Evolutionary conservation across 2,888 invertebrate genomes (phyloP).

Genomic region (Gonocerus acuteangulatus): DNA sequence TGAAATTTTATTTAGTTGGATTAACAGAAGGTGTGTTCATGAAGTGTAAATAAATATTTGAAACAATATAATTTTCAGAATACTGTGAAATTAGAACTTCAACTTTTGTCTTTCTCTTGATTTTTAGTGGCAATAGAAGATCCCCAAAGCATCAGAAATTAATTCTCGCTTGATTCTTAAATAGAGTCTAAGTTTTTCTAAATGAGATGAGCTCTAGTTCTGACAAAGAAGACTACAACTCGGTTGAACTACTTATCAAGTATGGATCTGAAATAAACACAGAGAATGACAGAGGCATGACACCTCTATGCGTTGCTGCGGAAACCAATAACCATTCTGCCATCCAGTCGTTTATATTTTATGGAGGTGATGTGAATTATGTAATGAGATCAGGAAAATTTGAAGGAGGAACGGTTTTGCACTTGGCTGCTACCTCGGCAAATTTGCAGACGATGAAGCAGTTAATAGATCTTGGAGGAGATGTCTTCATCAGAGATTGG

Average conservation of each 20-base stretch:
- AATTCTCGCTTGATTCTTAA: too few species aligned
- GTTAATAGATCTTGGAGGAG: background rate
- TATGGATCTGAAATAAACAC: background rate
- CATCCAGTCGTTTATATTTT: background rate
- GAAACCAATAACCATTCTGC: background rate
- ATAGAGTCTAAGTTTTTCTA: too few species aligned
- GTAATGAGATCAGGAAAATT: background rate
- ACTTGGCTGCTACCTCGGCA: background rate
- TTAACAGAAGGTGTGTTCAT: too few species aligned
- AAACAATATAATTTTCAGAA: too few species aligned
- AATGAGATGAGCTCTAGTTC: background rate
- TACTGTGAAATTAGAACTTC: too few species aligned
- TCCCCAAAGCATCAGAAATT: too few species aligned
- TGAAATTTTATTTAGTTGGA: too few species aligned
- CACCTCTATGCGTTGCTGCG: background rate
- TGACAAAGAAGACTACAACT: background rate
- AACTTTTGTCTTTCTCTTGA: too few species aligned
- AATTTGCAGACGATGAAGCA: background rate
- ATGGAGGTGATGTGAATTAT: background rate
- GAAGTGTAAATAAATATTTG: too few species aligned
- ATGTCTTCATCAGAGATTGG: background rate
- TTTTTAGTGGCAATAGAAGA: too few species aligned
- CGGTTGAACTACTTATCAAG: background rate
- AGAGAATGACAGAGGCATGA: background rate
- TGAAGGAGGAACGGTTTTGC: background rate